Percentiles rank a stretch among this genome's conserved stretches.
Conservation (phyloP, 2,888 invertebrate species). For the Buathra laborator region DNA sequence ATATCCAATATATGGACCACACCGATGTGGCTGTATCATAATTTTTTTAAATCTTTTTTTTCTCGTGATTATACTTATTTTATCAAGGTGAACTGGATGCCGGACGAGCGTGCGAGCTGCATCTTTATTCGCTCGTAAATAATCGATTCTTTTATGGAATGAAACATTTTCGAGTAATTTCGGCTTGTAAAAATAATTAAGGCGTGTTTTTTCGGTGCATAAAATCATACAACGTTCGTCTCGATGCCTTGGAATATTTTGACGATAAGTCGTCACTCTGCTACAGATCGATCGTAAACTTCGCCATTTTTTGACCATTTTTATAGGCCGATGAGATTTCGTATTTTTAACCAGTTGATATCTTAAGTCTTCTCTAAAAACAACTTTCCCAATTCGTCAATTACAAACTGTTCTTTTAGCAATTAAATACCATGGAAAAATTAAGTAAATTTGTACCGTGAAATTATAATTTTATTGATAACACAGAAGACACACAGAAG, state of each 20-base stretch:
- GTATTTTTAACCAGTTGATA: too few relatives aligned
- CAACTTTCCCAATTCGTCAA: too few relatives aligned
- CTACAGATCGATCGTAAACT: too few relatives aligned
- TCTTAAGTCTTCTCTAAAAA: too few relatives aligned
- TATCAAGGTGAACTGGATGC: slow-evolving; percentile 64
- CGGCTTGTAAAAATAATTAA: neutral
- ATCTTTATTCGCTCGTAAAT: slow-evolving; percentile 34
- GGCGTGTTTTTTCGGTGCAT: neutral
- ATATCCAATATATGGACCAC: slow-evolving; percentile 24
- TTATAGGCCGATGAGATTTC: too few relatives aligned
- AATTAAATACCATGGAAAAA: too few relatives aligned
- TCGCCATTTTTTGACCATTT: too few relatives aligned
- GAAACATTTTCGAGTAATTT: slow-evolving; percentile 35
- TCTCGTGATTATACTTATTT: slow-evolving; percentile 22
- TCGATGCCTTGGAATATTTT: neutral
- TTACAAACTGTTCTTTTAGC: too few relatives aligned
- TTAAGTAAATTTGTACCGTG: too few relatives aligned
- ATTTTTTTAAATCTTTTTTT: slow-evolving; percentile 17
- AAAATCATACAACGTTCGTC: neutral
- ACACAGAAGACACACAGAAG: too few relatives aligned
- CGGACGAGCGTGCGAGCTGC: slow-evolving; percentile 17
- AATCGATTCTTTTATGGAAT: slow-evolving; percentile 13
- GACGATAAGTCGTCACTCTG: too few relatives aligned
- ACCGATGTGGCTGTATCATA: neutral
- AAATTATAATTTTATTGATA: too few relatives aligned